Percentiles rank a stretch among this genome's conserved stretches.
Conservation (phyloP, 1,140 invertebrate species). For the Penaeus vannamei region DNA sequence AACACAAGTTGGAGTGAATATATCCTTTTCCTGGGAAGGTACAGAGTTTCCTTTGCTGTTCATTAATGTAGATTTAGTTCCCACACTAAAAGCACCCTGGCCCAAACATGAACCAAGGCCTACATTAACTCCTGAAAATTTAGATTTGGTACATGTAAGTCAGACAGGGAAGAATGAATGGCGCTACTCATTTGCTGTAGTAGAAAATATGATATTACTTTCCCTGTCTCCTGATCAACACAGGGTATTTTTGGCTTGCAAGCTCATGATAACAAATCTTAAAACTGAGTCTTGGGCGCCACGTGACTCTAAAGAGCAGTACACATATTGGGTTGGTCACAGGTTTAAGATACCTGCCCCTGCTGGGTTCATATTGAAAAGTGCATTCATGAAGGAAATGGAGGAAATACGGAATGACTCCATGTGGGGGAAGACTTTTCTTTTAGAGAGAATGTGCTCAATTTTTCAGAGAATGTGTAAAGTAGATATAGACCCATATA, state of each 20-base stretch:
- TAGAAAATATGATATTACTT: conserved; percentile 1
- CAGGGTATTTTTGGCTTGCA: conserved; percentile 26
- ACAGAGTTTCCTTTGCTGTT: conserved; percentile 31
- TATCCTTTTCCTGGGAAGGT: conserved; percentile 41
- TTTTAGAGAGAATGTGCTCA: conserved; percentile 24
- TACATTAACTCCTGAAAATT: neutral
- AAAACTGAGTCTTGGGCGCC: conserved; percentile 39
- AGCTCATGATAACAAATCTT: conserved; percentile 11
- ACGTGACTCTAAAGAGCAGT: conserved; percentile 18
- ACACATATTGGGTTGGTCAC: conserved; percentile 35
- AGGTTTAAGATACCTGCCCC: conserved; percentile 38
- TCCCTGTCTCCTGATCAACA: neutral
- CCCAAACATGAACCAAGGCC: neutral
- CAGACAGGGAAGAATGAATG: conserved; percentile 23
- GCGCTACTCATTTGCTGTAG: conserved; percentile 30
- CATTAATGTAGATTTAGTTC: conserved; percentile 43
- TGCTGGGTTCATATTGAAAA: conserved; percentile 38
- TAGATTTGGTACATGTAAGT: neutral
- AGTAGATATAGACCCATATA: neutral
- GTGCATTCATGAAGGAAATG: conserved; percentile 19
- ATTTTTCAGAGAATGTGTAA: conserved; percentile 38
- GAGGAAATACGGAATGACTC: conserved; percentile 11
- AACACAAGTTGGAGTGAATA: conserved; percentile 27
- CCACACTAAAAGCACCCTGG: conserved; percentile 10
- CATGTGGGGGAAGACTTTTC: neutral